These are phyloP conservation scores for Ischnura elegans DNA, from an alignment of 2,888 invertebrate genomes.

Conservation along the genomic window DNA sequence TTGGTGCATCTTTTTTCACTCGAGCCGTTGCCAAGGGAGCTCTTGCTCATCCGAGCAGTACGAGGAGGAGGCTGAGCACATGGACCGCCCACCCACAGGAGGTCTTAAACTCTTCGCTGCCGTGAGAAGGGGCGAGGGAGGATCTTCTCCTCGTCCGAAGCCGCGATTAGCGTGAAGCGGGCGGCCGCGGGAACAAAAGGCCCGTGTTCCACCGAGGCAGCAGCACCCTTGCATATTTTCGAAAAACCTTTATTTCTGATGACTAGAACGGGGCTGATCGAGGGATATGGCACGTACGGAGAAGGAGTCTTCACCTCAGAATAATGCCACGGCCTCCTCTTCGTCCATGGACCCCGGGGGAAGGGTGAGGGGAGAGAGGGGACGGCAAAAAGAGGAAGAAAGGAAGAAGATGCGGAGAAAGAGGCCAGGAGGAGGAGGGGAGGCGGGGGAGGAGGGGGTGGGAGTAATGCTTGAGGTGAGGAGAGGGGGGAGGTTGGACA, in stretches of 20 bases:
- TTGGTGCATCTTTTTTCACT: too few species aligned
- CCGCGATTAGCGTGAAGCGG: slow-evolving; percentile 13
- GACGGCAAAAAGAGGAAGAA: background rate
- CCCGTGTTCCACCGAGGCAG: slow-evolving; percentile 34
- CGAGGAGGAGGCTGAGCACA: background rate
- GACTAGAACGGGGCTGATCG: background rate
- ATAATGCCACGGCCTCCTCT: slow-evolving; percentile 3
- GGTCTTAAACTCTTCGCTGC: background rate
- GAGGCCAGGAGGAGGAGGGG: background rate
- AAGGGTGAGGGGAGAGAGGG: background rate
- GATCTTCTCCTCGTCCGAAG: background rate
- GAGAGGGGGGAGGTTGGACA: background rate
- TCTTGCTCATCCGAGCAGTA: background rate
- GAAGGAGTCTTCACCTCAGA: background rate
- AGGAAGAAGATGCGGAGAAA: background rate
- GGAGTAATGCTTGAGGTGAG: background rate
- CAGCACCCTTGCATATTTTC: slow-evolving; percentile 38
- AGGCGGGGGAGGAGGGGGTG: background rate
- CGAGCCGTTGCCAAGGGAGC: background rate
- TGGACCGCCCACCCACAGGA: background rate
- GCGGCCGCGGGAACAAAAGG: slow-evolving; percentile 33
- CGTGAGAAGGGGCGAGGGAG: background rate
- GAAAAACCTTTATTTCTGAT: slow-evolving; percentile 32
- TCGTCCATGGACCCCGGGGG: background rate
- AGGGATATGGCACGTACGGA: slow-evolving; percentile 20